Conservation (phyloP, 2,797 vertebrate species). For the Cyclura pinguis region DNA sequence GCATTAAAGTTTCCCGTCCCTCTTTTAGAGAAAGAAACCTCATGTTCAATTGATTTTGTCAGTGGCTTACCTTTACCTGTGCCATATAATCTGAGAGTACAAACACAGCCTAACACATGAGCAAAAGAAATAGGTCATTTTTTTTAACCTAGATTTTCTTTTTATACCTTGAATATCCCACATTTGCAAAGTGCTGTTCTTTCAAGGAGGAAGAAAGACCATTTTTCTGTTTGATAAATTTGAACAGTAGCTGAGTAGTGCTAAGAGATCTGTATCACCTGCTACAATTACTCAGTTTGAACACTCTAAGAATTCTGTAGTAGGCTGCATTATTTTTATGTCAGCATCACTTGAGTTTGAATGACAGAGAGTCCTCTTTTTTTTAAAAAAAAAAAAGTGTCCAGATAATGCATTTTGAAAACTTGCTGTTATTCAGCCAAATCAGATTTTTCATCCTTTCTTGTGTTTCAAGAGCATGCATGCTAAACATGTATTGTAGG, state of each 20-base stretch:
- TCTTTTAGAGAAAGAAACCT: too few species aligned
- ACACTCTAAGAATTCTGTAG: not conserved
- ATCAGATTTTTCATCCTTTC: not conserved
- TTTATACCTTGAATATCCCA: not conserved
- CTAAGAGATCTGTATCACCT: conserved; percentile 8
- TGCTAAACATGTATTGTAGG: not conserved
- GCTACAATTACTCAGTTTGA: not conserved
- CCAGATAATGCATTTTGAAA: not conserved
- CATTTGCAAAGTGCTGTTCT: not conserved
- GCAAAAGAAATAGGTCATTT: not conserved
- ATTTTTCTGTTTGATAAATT: not conserved
- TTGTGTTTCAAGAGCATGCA: not conserved
- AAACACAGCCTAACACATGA: not conserved
- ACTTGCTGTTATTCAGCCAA: not conserved
- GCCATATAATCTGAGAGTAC: too few species aligned
- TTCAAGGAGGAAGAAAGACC: not conserved
- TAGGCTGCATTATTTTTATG: not conserved
- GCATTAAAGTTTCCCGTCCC: too few species aligned
- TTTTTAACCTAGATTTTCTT: not conserved
- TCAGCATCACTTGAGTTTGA: not conserved
- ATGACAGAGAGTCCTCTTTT: not conserved
- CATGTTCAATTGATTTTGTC: not conserved
- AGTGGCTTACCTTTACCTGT: not conserved
- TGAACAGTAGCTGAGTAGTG: not conserved
- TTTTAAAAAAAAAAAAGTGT: not conserved